Base-by-base conservation (phyloP, 2,888 invertebrate genomes). In the Penaeus monodon region DNA sequence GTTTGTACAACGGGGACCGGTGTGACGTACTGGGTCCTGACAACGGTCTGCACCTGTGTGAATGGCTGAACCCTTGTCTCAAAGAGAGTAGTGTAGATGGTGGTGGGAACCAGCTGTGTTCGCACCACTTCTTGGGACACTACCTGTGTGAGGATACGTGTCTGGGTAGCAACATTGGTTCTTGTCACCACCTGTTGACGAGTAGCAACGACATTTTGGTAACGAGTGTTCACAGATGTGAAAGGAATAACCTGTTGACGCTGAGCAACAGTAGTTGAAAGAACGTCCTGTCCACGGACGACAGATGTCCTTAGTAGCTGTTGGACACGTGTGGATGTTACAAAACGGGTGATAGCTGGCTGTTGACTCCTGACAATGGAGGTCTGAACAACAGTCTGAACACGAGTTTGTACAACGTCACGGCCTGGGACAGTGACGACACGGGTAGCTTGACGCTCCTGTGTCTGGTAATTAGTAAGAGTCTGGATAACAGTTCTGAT, bases 311-410 rank as follows among this genome's bases (percentile, higher is more conserved):
- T 64, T 24, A 84, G 84, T 49, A 68, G 63, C 14, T 88, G 84
- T 29, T 73, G 79, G 22, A 76, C 79, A 12, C 27, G 73, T 24
- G 88, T 88, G 12, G 83, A 76, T 7, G 83, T 84, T 3, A 84
- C 29, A 57, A 77, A 84, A 57, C 84, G 84, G 17, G 88, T 88
- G 65, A 80, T 84, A 27, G 29, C 84, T 20, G 84, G 88, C 27
- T 73, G 74, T 57, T 84, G 88, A 33, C 81, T 79, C 57, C 84
- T 64, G 24, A 80, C 65, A 38, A 88, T 24, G 24, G 88, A 88
- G n/a, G 88, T 88, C 63, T 88, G 88, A 63, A 88, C 88, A 27
- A 87, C 82, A n/a, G 87, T 89, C 73, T 87, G 87, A 44, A 89
- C 82, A n/a, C 81, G 85, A 29, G 89, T 89, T 29, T 81, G 88